phyloP scores from a whole-genome alignment of 2,797 vertebrate species.

The Rhodeus uyekii region DNA sequence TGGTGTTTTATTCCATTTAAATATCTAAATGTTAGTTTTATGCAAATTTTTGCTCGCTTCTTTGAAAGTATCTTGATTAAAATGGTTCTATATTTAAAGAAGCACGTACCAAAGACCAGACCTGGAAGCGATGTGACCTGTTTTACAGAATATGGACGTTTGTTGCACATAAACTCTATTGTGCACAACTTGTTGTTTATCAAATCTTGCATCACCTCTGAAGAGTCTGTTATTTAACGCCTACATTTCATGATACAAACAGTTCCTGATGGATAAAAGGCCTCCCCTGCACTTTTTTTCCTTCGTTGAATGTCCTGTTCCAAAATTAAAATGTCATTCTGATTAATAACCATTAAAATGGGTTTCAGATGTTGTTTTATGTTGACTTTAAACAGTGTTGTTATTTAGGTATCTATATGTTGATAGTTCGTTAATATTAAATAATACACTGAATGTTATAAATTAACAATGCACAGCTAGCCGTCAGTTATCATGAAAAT shows the following conservation, averaged over 20 bases:
- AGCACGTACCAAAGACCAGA: background rate
- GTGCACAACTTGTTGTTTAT: background rate
- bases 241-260: background rate
- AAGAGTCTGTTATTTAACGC: background rate
- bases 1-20: no score
- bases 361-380: no score
- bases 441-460: no score
- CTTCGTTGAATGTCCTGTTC: background rate
- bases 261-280: background rate
- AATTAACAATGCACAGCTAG: no score
- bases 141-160: no score
- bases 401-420: no score
- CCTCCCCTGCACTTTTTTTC: no score
- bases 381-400: no score
- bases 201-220: background rate
- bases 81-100: background rate
- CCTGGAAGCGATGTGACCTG: fast-evolving
- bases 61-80: background rate
- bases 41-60: background rate
- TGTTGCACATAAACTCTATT: background rate
- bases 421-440: no score
- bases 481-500: no score
- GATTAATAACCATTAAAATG: no score
- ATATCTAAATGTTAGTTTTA: background rate
- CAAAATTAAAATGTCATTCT: background rate